Base-by-base conservation (phyloP, 2,113 vertebrate species). In the Alethe castanea region DNA sequence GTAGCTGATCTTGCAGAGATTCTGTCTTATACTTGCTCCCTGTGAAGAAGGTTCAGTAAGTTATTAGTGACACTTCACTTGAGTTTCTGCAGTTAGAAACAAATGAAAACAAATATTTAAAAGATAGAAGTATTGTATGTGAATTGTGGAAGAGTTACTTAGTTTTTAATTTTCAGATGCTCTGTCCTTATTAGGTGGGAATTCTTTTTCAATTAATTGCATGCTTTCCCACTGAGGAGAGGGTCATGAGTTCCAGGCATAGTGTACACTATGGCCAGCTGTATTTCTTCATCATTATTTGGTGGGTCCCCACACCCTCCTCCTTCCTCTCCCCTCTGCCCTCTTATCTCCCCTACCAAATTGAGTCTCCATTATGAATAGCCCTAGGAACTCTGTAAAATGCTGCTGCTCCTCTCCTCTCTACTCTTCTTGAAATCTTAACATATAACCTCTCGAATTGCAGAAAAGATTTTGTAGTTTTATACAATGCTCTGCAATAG, bases 1-100 rank as follows among this genome's bases (percentile, higher is more conserved):
- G 22, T 91, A 66, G 50, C 28, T 86, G 33, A 40, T 84, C 22
- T 81, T 91, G 80, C 72, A 89, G 69, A 42, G 31, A 69, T 35
- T 42, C 36, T 83, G 5, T 81, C 59, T 50, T 61, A n/a, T 50
- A 70, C 31, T 6, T 78, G 8, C n/a, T 70, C 28, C 25, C 31
- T 73, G 24, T 77, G 81, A 77, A 91, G 69, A 74, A 65, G 59
- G 36, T 77, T 91, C 59, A 81, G 29, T 79, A 79, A 60, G 19
- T 90, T 85, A 17, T 42, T 76, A 64, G 35, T 67, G 59, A 52
- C 14, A 47, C 5, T 64, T 74, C 35, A 50, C 18, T 81, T 69
- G 18, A 86, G 40, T 88, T 90, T 92, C 47, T 85, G 65, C 47
- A 79, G 29, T 76, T 80, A 44, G 25, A 65, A 91, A 73, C 31